Evolutionary conservation across 2,888 invertebrate species (phyloP).

Genomic region (Erebia ligea): DNA sequence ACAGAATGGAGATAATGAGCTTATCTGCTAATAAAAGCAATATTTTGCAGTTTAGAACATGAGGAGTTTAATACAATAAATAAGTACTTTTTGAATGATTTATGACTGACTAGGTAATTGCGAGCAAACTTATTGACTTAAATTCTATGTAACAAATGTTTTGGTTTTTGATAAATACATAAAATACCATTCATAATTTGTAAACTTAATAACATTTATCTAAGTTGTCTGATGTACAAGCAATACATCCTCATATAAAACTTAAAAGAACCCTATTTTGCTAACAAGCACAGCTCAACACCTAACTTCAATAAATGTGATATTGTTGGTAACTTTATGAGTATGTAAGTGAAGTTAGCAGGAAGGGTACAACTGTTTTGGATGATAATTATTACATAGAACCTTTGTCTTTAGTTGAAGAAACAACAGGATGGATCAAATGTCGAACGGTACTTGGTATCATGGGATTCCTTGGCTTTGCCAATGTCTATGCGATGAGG

Average conservation of each 20-base stretch:
- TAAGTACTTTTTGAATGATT: not conserved
- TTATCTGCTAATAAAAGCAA: not conserved
- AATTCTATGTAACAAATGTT: too few relatives aligned
- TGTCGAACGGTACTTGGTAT: slow-evolving; percentile 90
- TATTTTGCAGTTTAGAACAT: not conserved
- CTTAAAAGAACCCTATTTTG: too few relatives aligned
- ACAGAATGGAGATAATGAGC: not conserved
- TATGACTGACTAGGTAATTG: not conserved
- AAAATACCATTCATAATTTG: too few relatives aligned
- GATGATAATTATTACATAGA: not conserved
- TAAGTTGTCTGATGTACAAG: not conserved
- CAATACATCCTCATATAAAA: too few relatives aligned
- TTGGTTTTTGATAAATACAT: too few relatives aligned
- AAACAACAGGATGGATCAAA: slow-evolving; percentile 87
- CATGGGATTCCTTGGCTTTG: slow-evolving; percentile 94
- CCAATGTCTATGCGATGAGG: slow-evolving; percentile 94
- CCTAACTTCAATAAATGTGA: too few relatives aligned
- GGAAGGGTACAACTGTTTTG: not conserved
- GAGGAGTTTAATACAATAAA: not conserved
- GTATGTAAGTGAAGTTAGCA: too few relatives aligned
- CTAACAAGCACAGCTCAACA: too few relatives aligned
- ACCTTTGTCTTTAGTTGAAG: slow-evolving; percentile 67
- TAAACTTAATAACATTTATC: too few relatives aligned
- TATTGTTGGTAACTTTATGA: too few relatives aligned
- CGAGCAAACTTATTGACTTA: too few relatives aligned